phyloP scores from a whole-genome alignment of 2,113 vertebrate genomes.

The Otolemur garnettii region DNA sequence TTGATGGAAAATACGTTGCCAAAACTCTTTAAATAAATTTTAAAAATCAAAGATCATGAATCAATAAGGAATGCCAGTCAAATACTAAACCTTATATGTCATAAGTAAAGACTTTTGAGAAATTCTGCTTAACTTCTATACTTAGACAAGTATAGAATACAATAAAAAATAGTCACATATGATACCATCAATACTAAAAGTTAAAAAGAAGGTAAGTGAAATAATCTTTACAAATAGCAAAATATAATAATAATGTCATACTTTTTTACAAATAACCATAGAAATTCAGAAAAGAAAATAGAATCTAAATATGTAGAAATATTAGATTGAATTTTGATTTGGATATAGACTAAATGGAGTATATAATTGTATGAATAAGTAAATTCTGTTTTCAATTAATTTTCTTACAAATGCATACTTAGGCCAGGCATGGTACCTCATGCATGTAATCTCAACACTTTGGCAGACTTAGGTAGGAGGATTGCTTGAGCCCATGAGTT shows the following conservation, averaged over 20 bases:
- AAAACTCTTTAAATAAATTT: slow-evolving; percentile 1
- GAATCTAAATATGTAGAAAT: not conserved
- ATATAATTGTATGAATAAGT: not conserved
- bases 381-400: not conserved
- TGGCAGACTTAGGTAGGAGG: too few relatives aligned
- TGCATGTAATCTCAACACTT: too few relatives aligned
- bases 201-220: not conserved
- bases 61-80: not conserved
- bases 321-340: slow-evolving; percentile 17
- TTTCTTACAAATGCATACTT: not conserved
- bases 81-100: not conserved
- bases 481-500: too few relatives aligned
- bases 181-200: not conserved
- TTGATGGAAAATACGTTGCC: not conserved
- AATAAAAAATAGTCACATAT: not conserved
- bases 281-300: not conserved
- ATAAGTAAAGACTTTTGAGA: not conserved
- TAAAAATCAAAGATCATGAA: not conserved
- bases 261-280: not conserved
- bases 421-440: too few relatives aligned
- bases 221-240: not conserved
- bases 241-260: not conserved
- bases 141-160: not conserved
- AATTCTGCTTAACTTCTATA: not conserved
- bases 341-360: not conserved